Evolutionary conservation across 2,888 invertebrate genomes (phyloP), one percentile per base, ranked within the genome.

Genomic region (Gastracanthus pulcherrimus): DNA sequence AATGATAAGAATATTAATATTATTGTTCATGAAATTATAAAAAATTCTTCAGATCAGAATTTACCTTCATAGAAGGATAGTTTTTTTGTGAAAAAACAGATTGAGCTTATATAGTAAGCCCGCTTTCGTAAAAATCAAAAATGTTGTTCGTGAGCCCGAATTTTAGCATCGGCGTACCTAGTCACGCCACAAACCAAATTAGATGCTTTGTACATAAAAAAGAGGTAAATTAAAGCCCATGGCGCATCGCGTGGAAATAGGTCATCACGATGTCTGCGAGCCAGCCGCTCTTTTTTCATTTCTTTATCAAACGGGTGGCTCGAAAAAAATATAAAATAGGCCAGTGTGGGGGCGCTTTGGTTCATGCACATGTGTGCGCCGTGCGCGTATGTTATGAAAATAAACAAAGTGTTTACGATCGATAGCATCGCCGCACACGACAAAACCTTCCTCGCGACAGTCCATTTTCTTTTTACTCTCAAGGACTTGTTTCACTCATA

Each of bases 341-440:
- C 51, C 66, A 66, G 41, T n/a, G 31, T 19, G 34, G 13, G 34
- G 31, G 38, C 19, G 26, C 23, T 3, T 36, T 23, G 45, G 74
- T 74, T 72, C 58, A 60, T 72, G 34, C 62, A 74, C 74, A 60
- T 62, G 62, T 45, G 29, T 38, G 26, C 13, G n/a, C 51, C 34
- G 29, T n/a, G 48, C n/a, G 64, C 23, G 38, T 66, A 6, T 75
- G 26, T 29, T 51, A 48, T 23, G 55, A 66, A 76, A 55, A 76
- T 66, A 76, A 66, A 76, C 66, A 76, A 66, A 38, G 55, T 66
- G 51, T 55, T 38, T 51, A 55, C 66, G 76, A 76, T 76, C 76
- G 66, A 76, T 76, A 66, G 34, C 19, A 26, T 29, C 31, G 29
- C n/a, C 66, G 74, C 19, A 31, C 60, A 16, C 34, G 16, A 41